A percentile compares a stretch with the other conserved stretches of the same genome.
phyloP scores from a whole-genome alignment of 2,888 invertebrate genomes.

The Scrobipalpa costella region DNA sequence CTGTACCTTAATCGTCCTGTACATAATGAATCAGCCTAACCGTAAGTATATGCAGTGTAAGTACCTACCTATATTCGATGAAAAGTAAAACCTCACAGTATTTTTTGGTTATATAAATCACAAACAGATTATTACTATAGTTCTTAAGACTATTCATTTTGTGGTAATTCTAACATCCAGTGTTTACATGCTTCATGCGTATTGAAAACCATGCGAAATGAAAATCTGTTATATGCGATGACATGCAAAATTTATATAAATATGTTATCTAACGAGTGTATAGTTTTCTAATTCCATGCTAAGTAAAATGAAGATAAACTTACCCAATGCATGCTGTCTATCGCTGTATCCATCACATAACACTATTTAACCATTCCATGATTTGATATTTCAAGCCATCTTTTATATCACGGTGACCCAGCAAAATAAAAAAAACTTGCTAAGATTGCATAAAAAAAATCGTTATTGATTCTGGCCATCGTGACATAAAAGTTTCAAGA shows the following conservation, averaged over 20 bases:
- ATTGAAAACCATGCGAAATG: slow-evolving; percentile 24
- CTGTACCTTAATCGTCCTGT: no score
- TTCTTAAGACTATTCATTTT: not conserved
- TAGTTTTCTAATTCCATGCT: slow-evolving; percentile 40
- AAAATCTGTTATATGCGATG: slow-evolving; percentile 18
- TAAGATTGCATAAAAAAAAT: not conserved
- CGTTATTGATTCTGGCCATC: not conserved
- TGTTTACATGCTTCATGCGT: slow-evolving; percentile 33
- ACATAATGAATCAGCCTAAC: not conserved
- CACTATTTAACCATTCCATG: slow-evolving; percentile 7
- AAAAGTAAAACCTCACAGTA: not conserved
- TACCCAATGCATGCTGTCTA: slow-evolving; percentile 56
- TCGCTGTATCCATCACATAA: not conserved
- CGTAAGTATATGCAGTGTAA: not conserved
- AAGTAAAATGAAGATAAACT: slow-evolving; percentile 51
- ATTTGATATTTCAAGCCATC: not conserved
- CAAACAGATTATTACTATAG: not conserved
- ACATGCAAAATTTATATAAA: slow-evolving; percentile 30
- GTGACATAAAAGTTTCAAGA: slow-evolving; percentile 7
- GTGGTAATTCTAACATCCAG: slow-evolving; percentile 19
- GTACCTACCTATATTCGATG: not conserved
- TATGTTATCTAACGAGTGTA: not conserved
- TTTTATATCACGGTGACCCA: slow-evolving; percentile 10
- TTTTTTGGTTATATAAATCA: not conserved
- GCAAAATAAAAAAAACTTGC: not conserved